Base-by-base conservation (phyloP, 2,888 invertebrate species). In the Tenthredo amoena region DNA sequence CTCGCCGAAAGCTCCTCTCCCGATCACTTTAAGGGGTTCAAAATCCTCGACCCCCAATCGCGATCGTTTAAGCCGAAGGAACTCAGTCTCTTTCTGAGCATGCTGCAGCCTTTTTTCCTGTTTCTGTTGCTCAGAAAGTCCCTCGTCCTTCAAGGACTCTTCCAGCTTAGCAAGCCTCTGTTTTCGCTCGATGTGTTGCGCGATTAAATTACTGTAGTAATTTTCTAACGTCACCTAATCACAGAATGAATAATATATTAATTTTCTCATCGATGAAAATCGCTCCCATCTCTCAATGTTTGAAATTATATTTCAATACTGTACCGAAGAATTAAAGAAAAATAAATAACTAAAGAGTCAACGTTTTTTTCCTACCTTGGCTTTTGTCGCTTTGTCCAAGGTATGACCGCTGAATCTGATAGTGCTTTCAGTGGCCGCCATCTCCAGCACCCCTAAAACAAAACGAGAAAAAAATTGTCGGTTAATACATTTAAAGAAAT, bases 31-130 rank as follows among this genome's bases (percentile, higher is more conserved):
- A 86, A 99, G 95, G 18, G 99, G 98, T 93, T 99, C 99, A 93
- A 99, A 99, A 94, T 99, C 99, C 94, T 99, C 98, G 40, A 99
- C 99, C 74, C 99, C 99, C 79, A 99, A 96, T 88, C 99, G 96
- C 81, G 99, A 98, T 88, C 99, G 95, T 94, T 99, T 99, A 89
- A 99, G 95, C 89, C 99, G 96, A 88, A 99, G 96, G 94, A 99
- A 99, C 94, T 99, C 99, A 18, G 99, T 99, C 94, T 99, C 99
- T 94, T 99, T 99, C 93, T 98, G 97, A 86, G 99, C 99, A 95
- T 99, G 99, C 91, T 98, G 98, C 91, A 97, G 96, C 89, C 99
- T 95, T 93, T 98, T 98, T 94, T 98, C 99, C 93, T 98, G 97
- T 94, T 98, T 98, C 94, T 99, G 99, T 91, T 98, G 97, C 93